Evolutionary conservation across 2,113 vertebrate species (phyloP).

Genomic region (Platycercus adscitus): DNA sequence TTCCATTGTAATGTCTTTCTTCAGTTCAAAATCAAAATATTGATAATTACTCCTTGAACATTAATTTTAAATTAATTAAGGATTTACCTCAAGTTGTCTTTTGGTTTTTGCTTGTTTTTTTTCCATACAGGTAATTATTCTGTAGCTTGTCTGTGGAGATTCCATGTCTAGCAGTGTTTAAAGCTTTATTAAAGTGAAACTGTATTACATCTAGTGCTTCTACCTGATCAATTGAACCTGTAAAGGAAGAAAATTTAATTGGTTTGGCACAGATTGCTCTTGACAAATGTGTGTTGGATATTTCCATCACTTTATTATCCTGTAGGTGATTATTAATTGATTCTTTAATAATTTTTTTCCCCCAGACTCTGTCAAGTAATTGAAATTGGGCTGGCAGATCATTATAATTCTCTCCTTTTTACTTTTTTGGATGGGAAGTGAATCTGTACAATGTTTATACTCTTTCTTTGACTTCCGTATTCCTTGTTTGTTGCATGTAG

Average conservation of each 20-base stretch:
- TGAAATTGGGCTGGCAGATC: not conserved
- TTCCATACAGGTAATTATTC: not conserved
- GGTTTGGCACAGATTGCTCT: not conserved
- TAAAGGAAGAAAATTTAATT: slow-evolving; percentile 1
- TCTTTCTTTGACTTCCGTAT: not conserved
- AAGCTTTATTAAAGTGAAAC: not conserved
- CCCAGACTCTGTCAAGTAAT: not conserved
- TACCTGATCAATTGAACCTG: not conserved
- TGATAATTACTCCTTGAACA: not conserved
- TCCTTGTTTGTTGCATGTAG: not conserved
- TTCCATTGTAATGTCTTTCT: not conserved
- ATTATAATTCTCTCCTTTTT: not conserved
- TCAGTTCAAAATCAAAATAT: not conserved
- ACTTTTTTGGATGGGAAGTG: not conserved
- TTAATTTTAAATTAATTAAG: slow-evolving; percentile 25
- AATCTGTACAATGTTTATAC: not conserved
- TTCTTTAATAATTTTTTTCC: not conserved
- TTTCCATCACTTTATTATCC: slow-evolving; percentile 4
- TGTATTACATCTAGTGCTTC: not conserved
- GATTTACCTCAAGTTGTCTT: not conserved
- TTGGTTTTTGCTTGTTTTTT: not conserved
- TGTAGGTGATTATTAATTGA: not conserved
- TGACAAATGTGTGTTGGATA: not conserved
- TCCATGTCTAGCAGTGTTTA: not conserved
- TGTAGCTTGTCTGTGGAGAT: not conserved